Evolutionary conservation across 2,113 vertebrate genomes (phyloP).

Genomic region (Phoenicopterus ruber): DNA sequence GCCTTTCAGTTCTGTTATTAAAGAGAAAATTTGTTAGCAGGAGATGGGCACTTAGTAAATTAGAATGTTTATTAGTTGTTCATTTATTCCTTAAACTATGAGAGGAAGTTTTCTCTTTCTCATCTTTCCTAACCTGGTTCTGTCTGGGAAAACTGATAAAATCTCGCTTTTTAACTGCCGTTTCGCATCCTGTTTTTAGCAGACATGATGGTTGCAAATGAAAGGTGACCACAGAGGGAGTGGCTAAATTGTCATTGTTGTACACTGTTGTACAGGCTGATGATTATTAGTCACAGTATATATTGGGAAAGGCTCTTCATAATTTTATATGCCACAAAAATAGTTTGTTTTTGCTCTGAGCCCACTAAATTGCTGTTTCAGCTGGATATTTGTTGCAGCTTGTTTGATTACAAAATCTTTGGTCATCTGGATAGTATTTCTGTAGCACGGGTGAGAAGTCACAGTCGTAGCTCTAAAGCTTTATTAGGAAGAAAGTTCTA

Average conservation of each 20-base stretch:
- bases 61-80: background rate
- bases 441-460: background rate
- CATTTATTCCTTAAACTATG: background rate
- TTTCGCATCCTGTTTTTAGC: conserved; percentile 21
- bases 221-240: conserved; percentile 38
- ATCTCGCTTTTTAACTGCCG: conserved; percentile 18
- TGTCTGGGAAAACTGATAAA: conserved; percentile 36
- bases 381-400: conserved; percentile 50
- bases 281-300: conserved; percentile 33
- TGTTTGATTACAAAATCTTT: conserved; percentile 51
- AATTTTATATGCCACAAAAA: conserved; percentile 9
- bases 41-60: background rate
- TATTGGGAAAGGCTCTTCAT: conserved; percentile 43
- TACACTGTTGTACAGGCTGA: background rate
- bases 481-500: conserved; percentile 38
- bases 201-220: conserved; percentile 1
- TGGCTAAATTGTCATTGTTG: background rate
- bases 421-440: conserved; percentile 37
- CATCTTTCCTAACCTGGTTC: background rate
- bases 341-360: background rate
- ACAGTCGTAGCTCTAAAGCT: background rate
- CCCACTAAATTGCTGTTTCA: conserved; percentile 35
- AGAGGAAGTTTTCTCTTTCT: background rate
- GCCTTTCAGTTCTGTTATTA: background rate
- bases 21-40: background rate